A percentile compares a stretch with the other conserved stretches of the same genome.
Conservation (phyloP, 2,797 vertebrate species). For the Pangasius macronema region DNA sequence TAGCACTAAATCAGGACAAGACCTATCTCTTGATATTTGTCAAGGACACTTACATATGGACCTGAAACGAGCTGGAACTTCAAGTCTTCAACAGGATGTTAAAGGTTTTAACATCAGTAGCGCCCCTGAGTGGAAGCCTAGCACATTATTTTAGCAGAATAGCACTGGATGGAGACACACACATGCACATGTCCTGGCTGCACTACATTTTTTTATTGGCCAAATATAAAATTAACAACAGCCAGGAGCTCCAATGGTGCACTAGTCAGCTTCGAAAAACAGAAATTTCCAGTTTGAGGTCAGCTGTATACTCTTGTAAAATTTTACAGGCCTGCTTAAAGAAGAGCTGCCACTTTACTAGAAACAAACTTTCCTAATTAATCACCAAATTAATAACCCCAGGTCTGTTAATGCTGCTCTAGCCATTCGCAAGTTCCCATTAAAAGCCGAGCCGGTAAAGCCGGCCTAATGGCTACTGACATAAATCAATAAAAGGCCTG, state of each 20-base stretch:
- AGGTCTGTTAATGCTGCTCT: slow-evolving; percentile 62
- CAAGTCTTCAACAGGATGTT: background rate
- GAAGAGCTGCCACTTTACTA: slow-evolving; percentile 78
- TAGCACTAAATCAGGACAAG: background rate
- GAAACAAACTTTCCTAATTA: slow-evolving; percentile 81
- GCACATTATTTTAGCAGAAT: background rate
- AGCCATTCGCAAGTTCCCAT: slow-evolving; percentile 62
- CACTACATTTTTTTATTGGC: slow-evolving; percentile 83
- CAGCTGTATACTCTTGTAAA: slow-evolving; percentile 90
- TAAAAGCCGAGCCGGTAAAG: slow-evolving; percentile 64
- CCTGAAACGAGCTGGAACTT: background rate
- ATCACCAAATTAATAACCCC: slow-evolving; percentile 74
- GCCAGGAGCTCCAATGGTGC: slow-evolving; percentile 77
- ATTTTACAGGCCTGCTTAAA: slow-evolving; percentile 88
- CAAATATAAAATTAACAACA: slow-evolving; percentile 98
- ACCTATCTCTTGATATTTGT: background rate
- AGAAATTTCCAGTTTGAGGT: slow-evolving; percentile 95
- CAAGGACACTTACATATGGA: background rate
- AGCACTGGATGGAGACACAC: background rate
- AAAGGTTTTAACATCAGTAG: slow-evolving; percentile 5
- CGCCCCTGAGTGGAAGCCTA: slow-evolving; percentile 2
- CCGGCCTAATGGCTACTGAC: slow-evolving; percentile 72
- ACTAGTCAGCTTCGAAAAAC: slow-evolving; percentile 83
- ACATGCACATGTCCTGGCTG: slow-evolving; percentile 28
- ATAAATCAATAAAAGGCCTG: slow-evolving; percentile 72